Evolutionary conservation across 2,113 vertebrate species (phyloP), one percentile per base, ranked within the genome.

Genomic region (Origma solitaria): DNA sequence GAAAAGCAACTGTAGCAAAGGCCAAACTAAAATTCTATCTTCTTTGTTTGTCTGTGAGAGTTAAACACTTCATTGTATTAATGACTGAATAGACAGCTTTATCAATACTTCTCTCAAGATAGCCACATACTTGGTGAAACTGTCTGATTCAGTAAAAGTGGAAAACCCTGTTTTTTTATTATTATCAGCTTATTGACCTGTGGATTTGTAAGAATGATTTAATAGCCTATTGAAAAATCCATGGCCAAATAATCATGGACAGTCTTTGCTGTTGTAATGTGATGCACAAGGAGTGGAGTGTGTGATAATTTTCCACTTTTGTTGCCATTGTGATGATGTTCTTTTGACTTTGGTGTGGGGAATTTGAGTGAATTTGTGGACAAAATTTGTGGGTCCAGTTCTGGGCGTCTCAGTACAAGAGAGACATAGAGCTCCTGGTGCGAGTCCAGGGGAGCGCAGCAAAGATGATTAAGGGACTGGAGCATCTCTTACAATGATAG

Each of bases 401-500:
- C 37, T 50, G 17, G 21, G 7, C 15, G 72, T 80, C 35, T 50
- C 31, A 37, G 17, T 31, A 10, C 11, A 23, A 56, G 25, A 37
- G 31, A 31, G 37, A 31, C 17, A 49, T 10, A 24, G 11, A 64
- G 9, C 5, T 71, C 18, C 35, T 25, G 30, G 9, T 71, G 21
- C 0, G 0, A 8, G 21, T 40, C 9, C 35, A 56, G 35, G 5
- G 15, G 9, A 79, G 9, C 9, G 25, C 11, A 35, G 27, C 25
- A 35, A 47, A 18, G 6, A 31, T 40, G 31, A 18, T 27, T 31
- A 31, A 31, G 6, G 31, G 9, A 22, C 11, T 33, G 44, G 42
- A 64, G 5, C 35, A 19, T 18, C 42, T 64, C 31, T 49, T 25
- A 35, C 5, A 17, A 24, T 35, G 9, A 42, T 18, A 42, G 42